Evolutionary conservation across 2,797 vertebrate genomes (phyloP).

Genomic region (Malurus splendens): DNA sequence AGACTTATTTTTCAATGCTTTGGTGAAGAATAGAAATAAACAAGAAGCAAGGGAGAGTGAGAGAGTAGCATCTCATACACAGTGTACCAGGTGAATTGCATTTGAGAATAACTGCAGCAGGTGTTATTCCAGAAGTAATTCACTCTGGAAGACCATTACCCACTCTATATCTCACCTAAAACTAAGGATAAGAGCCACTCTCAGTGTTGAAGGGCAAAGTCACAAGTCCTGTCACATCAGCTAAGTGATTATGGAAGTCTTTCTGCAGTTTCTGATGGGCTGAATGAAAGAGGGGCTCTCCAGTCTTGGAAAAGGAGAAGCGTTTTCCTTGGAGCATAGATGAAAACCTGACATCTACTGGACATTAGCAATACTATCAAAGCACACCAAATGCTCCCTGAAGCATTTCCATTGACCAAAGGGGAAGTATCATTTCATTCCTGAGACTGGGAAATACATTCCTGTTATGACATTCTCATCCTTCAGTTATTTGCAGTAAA

Average conservation of each 20-base stretch:
- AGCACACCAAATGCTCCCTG: background rate
- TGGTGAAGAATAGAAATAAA: background rate
- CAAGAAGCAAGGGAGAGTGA: background rate
- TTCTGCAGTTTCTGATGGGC: background rate
- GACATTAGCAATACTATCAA: background rate
- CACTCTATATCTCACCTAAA: background rate
- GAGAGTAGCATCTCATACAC: background rate
- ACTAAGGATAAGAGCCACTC: background rate
- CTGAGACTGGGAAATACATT: background rate
- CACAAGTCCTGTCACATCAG: fast-evolving
- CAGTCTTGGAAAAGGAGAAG: background rate
- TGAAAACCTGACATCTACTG: background rate
- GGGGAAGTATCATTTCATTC: background rate
- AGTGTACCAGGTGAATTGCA: background rate
- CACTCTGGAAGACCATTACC: background rate
- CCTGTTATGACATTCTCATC: background rate
- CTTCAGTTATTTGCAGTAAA: background rate
- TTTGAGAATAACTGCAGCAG: background rate
- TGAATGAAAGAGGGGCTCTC: background rate
- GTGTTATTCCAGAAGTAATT: background rate
- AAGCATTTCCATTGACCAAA: background rate
- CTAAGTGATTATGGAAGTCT: background rate
- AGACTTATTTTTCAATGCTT: background rate
- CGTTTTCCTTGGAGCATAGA: background rate
- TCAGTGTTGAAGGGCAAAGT: background rate